Base-by-base conservation (phyloP, 2,113 vertebrate species). In the Muntiacus muntjak region DNA sequence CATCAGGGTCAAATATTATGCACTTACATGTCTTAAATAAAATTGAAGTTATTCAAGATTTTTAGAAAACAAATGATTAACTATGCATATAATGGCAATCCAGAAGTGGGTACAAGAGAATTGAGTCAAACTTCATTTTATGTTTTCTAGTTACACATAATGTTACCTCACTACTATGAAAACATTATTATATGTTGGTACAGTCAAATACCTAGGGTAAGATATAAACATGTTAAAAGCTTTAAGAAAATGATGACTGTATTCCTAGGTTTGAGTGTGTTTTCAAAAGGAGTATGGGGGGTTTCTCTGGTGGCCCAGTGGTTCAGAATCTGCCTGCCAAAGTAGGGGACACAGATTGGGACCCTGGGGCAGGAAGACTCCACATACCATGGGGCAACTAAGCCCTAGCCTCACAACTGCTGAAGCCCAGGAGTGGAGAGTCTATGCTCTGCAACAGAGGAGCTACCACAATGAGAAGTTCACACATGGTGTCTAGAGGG, bases 401-500 rank as follows among this genome's bases (percentile, higher is more conserved):
- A 58, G 57, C 57, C 10, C 4, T 4, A 58, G 57, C 25, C 12
- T 58, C 25, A 26, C 25, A 58, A 12, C 25, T 58, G 25, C 25
- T 26, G 57, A 12, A 58, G 57, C 57, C 25, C 25, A 58, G 57
- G 57, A 58, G 57, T 58, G 10, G 57, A 58, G 57, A 58, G 57
- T 4, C 54, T 54, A 0, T 58, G 57, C 57, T 58, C 57, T 58
- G 57, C 57, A 58, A 11, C 57, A 58, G 57, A 58, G 57, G 26
- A 58, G 57, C 25, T 26, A 11, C 25, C 57, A 26, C 57, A 58
- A 5, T 26, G 25, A 26, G 25, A 58, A 58, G 57, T 58, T 10
- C 57, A 26, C 4, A 0, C 25, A 58, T 0, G 10, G 10, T 1
- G 10, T 12, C 57, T 5, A 58, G 25, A 58, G 25, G 25, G 57